A percentile compares a stretch with the other conserved stretches of the same genome.
These are phyloP conservation scores for Calyptommatus sinebrachiatus DNA, from an alignment of 2,113 vertebrate species.

Conservation along the genomic window DNA sequence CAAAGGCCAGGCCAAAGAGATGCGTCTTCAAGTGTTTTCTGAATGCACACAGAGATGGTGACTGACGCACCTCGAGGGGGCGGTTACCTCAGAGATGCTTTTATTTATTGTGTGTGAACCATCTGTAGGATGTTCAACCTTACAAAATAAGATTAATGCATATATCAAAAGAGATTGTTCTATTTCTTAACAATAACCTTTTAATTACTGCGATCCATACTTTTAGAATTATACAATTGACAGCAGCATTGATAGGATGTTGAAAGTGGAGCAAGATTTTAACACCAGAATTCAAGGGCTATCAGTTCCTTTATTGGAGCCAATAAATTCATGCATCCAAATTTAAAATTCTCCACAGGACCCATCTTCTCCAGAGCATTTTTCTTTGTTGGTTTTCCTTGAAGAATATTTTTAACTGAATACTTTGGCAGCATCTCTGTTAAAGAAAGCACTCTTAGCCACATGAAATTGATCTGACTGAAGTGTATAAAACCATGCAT, in stretches of 20 bases:
- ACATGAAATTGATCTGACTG: too few species aligned
- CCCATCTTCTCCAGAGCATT: neutral
- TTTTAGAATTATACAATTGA: conserved; percentile 30
- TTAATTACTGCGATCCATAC: conserved; percentile 31
- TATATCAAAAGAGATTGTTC: conserved; percentile 32
- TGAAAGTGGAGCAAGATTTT: conserved; percentile 9
- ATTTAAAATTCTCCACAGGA: conserved; percentile 21
- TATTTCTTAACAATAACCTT: conserved; percentile 39
- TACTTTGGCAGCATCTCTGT: too few species aligned
- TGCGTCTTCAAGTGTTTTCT: too few species aligned
- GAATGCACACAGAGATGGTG: too few species aligned
- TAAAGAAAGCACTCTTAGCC: too few species aligned
- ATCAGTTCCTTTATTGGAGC: conserved; percentile 15
- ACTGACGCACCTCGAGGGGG: too few species aligned
- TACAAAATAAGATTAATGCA: conserved; percentile 48
- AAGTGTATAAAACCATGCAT: too few species aligned
- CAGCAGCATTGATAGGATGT: conserved; percentile 31
- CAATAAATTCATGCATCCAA: conserved; percentile 4
- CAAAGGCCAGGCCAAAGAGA: too few species aligned
- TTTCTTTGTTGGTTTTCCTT: too few species aligned
- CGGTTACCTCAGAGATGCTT: too few species aligned
- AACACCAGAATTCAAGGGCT: neutral
- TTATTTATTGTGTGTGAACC: too few species aligned
- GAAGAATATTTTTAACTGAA: too few species aligned
- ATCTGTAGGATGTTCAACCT: neutral